These are phyloP conservation scores for Melanotaenia parkinsoni DNA, from an alignment of 2,797 vertebrate genomes.

Conservation along the genomic window DNA sequence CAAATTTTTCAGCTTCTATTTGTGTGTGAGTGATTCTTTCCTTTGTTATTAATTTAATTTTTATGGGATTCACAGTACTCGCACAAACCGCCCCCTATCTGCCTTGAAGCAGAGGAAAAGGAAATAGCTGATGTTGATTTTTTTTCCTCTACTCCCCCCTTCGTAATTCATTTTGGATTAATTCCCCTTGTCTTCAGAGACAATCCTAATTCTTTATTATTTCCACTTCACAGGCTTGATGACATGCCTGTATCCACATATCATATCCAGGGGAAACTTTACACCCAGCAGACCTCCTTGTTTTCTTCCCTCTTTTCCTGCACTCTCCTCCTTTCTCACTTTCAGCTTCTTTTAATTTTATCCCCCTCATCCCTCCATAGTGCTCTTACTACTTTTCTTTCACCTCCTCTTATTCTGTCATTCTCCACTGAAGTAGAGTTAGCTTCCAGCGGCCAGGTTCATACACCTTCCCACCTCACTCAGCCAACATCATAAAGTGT, in stretches of 20 bases:
- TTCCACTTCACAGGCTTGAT: conserved; percentile 83
- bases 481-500: conserved; percentile 32
- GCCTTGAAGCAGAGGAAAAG: conserved; percentile 75
- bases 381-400: conserved; percentile 22
- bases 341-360: conserved; percentile 26
- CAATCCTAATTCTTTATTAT: conserved; percentile 85
- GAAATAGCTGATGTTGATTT: conserved; percentile 79
- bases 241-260: conserved; percentile 82
- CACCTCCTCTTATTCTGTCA: conserved; percentile 12
- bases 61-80: conserved; percentile 71
- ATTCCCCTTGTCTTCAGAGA: conserved; percentile 83
- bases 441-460: conserved; percentile 47
- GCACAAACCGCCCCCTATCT: conserved; percentile 75
- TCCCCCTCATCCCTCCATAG: conserved; percentile 11
- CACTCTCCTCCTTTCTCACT: conserved; percentile 30
- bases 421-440: conserved; percentile 46
- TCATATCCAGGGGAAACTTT: conserved; percentile 80
- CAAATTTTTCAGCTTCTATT: conserved; percentile 63
- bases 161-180: conserved; percentile 84
- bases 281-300: conserved; percentile 76
- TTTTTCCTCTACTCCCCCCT: conserved; percentile 36
- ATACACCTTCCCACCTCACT: conserved; percentile 27
- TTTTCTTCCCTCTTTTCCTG: conserved; percentile 50
- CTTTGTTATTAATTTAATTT: conserved; percentile 78
- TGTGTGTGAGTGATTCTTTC: conserved; percentile 56